Evolutionary conservation across 2,113 vertebrate genomes (phyloP).

Genomic region (Cricetomys ansorgei): DNA sequence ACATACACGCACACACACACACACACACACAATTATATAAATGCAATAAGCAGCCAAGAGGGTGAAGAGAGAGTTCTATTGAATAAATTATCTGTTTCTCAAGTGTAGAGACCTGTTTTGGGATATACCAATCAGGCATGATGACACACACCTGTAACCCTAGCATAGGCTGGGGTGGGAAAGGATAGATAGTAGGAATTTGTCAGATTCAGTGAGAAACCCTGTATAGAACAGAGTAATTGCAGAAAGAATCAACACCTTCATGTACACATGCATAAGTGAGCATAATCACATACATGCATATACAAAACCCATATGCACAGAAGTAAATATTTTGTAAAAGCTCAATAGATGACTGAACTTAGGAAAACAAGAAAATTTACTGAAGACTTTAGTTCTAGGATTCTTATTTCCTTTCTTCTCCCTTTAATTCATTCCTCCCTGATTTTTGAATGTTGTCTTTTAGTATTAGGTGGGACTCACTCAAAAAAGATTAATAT

Average conservation of each 20-base stretch:
- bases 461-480: background rate
- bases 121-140: background rate
- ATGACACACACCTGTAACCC: background rate
- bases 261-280: background rate
- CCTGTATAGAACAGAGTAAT: background rate
- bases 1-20: background rate
- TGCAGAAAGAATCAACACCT: background rate
- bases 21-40: background rate
- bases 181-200: background rate
- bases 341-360: background rate
- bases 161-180: background rate
- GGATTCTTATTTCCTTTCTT: background rate
- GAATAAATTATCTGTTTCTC: background rate
- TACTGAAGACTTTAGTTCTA: background rate
- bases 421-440: background rate
- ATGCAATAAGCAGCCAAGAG: background rate
- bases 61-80: background rate
- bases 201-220: background rate
- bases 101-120: background rate
- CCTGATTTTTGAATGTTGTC: background rate
- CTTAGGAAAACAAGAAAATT: background rate
- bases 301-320: background rate
- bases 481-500: background rate
- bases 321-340: background rate
- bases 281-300: background rate